phyloP scores from a whole-genome alignment of 2,888 invertebrate genomes.

The Pharmacophagus antenor region DNA sequence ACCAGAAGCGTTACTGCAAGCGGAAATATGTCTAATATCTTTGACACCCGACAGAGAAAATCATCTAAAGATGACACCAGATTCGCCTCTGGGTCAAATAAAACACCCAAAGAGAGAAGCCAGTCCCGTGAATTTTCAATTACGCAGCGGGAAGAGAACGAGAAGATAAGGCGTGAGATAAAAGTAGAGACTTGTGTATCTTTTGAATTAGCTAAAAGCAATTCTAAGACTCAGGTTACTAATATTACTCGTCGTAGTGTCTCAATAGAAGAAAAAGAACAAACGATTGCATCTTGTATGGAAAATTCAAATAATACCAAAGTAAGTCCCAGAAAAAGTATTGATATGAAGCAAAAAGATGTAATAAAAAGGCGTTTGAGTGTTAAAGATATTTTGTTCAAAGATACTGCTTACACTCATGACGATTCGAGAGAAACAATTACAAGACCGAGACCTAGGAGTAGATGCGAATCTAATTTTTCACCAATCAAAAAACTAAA shows the following conservation, averaged over 20 bases:
- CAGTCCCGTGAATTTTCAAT: slow-evolving; percentile 81
- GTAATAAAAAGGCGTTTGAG: slow-evolving; percentile 41
- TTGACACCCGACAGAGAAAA: slow-evolving; percentile 78
- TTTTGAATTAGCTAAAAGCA: slow-evolving; percentile 49
- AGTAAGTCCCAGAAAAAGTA: slow-evolving; percentile 53
- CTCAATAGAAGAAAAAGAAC: slow-evolving; percentile 65
- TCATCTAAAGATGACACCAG: slow-evolving; percentile 65
- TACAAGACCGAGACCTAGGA: slow-evolving; percentile 42
- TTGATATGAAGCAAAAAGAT: slow-evolving; percentile 52
- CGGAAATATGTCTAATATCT: slow-evolving; percentile 84
- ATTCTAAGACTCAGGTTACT: slow-evolving; percentile 46
- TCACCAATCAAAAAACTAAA: slow-evolving; percentile 51
- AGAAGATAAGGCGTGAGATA: slow-evolving; percentile 76
- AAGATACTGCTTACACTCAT: slow-evolving; percentile 37
- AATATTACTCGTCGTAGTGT: slow-evolving; percentile 44
- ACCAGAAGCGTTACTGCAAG: slow-evolving; percentile 84
- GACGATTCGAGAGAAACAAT: slow-evolving; percentile 36
- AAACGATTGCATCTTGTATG: slow-evolving; percentile 34
- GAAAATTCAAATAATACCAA: slow-evolving; percentile 40
- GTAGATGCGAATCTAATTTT: slow-evolving; percentile 38
- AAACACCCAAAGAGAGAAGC: slow-evolving; percentile 81
- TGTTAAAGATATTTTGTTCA: slow-evolving; percentile 45
- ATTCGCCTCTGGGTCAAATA: slow-evolving; percentile 60
- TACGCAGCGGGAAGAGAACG: slow-evolving; percentile 83
- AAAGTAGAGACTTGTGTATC: slow-evolving; percentile 56